These are phyloP conservation scores for Oscheius onirici DNA, from an alignment of 2,888 invertebrate genomes.

Conservation along the genomic window DNA sequence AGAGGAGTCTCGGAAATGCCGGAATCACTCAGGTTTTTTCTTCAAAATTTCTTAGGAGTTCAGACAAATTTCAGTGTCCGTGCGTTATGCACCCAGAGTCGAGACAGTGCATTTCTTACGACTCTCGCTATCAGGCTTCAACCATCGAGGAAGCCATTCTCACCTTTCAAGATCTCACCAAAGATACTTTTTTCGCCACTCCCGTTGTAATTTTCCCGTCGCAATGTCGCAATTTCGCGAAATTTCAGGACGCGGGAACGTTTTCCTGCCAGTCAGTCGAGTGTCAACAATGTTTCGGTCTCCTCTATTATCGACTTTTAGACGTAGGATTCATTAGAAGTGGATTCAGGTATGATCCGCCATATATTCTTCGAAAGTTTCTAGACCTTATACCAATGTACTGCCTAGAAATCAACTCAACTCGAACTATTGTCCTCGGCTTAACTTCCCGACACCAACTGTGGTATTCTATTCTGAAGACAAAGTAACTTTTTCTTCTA, in stretches of 20 bases:
- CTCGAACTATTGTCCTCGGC: slow-evolving; percentile 9
- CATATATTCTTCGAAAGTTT: neutral
- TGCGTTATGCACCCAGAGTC: slow-evolving; percentile 64
- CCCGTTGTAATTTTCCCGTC: neutral
- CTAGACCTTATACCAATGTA: slow-evolving; percentile 1
- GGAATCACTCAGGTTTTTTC: slow-evolving; percentile 62
- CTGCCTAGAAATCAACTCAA: slow-evolving; percentile 13
- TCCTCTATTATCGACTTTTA: slow-evolving; percentile 56
- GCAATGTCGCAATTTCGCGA: neutral
- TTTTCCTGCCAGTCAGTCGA: slow-evolving; percentile 56
- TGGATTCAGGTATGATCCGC: slow-evolving; percentile 33
- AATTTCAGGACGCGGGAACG: slow-evolving; percentile 56
- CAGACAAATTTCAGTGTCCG: slow-evolving; percentile 65
- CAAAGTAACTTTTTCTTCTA: neutral
- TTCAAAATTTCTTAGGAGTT: too few species aligned
- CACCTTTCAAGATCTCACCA: slow-evolving; percentile 64
- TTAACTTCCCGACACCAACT: slow-evolving; percentile 8
- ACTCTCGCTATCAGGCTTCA: slow-evolving; percentile 61
- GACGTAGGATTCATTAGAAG: slow-evolving; percentile 55
- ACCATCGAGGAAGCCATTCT: slow-evolving; percentile 67
- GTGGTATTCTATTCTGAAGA: neutral
- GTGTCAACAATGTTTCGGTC: slow-evolving; percentile 64
- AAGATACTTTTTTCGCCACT: slow-evolving; percentile 21
- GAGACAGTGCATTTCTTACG: slow-evolving; percentile 65
- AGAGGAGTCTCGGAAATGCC: slow-evolving; percentile 55